Base-by-base conservation (phyloP, 2,797 vertebrate genomes). In the Enteromius afrohamiltoni region DNA sequence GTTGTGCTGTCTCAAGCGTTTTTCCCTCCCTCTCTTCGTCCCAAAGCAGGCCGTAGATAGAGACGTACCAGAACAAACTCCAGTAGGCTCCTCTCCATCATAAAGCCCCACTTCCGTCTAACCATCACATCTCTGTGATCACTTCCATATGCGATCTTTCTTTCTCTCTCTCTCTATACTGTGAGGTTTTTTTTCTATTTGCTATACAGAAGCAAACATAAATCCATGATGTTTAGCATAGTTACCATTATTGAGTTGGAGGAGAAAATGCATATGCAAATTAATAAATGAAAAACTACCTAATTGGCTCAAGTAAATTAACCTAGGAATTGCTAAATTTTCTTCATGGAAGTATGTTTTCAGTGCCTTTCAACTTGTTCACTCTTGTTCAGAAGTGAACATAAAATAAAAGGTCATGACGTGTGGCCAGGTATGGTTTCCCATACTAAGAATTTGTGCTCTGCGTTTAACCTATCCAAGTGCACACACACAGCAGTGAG, bases 31-130 rank as follows among this genome's bases (percentile, higher is more conserved):
- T 55, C 51, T 47, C 65, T 31, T 77, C 62, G 13, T 82, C 70
- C n/a, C 80, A 47, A 53, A 4, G 60, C 71, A 53, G 76, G 34
- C 80, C 26, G 21, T 47, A 60, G 51, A 79, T 73, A 42, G 31
- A 69, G 75, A 70, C 37, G 76, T 49, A 75, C 37, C 37, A 77
- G 80, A 62, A 73, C 80, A 70, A 78, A 82, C 76, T 83, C 76
- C 51, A 21, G 73, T 77, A 55, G 62, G 74, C 29, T 83, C 71
- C 68, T 77, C 74, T 82, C 60, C 10, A 83, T 85, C 64, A 80
- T 87, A 82, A 86, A 88, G 85, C 88, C 85, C 82, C 79, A 73
- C 84, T 85, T 90, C 87, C 88, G 65, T 83, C 60, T 79, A 73
- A 71, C 85, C 69, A 87, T 86, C 88, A 80, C 80, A 85, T 86